Percentiles rank a stretch among this genome's conserved stretches.
Conservation (phyloP, 2,797 vertebrate genomes). For the Lepus oiostolus region DNA sequence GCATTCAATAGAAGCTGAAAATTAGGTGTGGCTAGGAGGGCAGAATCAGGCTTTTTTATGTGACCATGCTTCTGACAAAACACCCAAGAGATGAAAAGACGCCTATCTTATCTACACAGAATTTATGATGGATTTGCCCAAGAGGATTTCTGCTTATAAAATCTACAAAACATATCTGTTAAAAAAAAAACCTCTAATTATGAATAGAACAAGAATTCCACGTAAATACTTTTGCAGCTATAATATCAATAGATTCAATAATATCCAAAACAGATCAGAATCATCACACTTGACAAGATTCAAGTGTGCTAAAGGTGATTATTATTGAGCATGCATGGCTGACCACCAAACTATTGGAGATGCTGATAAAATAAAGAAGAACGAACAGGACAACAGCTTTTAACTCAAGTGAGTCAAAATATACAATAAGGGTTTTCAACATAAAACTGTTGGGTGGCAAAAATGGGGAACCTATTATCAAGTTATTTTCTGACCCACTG, state of each 20-base stretch:
- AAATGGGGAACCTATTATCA: constrained; percentile 15
- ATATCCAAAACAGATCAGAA: not conserved
- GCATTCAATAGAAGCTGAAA: constrained; percentile 14
- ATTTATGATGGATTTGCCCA: constrained; percentile 49
- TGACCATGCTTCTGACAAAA: constrained; percentile 29
- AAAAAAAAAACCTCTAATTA: constrained; percentile 57
- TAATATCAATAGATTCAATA: constrained; percentile 27
- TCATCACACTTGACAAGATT: constrained; percentile 14
- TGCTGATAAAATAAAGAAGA: constrained; percentile 30
- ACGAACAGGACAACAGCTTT: constrained; percentile 43
- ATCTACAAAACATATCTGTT: constrained; percentile 55
- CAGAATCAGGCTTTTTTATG: not conserved
- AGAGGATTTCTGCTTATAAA: constrained; percentile 57
- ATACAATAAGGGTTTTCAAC: constrained; percentile 22
- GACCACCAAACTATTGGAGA: constrained; percentile 17
- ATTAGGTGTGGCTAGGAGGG: not conserved
- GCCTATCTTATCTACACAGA: not conserved
- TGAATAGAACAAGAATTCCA: constrained; percentile 52
- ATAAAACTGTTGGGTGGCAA: constrained; percentile 22
- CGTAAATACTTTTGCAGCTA: constrained; percentile 48
- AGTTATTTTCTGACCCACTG: constrained; percentile 5
- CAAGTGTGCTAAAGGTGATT: not conserved
- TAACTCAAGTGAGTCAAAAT: constrained; percentile 24
- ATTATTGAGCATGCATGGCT: not conserved
- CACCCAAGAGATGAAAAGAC: not conserved